These are phyloP conservation scores for Drosophila mulleri DNA, from an alignment of 2,888 invertebrate species.

Conservation along the genomic window DNA sequence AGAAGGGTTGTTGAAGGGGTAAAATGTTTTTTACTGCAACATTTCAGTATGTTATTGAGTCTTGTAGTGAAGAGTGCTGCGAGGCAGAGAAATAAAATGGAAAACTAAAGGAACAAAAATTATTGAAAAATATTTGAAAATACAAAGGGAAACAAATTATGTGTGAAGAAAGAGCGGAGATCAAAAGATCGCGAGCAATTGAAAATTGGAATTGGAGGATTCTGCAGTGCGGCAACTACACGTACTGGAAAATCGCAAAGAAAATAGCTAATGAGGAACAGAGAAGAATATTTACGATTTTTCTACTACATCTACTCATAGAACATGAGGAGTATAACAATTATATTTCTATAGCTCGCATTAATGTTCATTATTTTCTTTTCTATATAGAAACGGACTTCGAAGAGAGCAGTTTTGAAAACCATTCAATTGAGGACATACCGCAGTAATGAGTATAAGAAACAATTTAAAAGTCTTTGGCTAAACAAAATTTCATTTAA, in stretches of 20 bases:
- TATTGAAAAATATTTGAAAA: background rate
- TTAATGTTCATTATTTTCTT: background rate
- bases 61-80: conserved; percentile 7
- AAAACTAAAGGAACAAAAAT: background rate
- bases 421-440: too few relatives aligned
- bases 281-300: too few relatives aligned
- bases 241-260: too few relatives aligned
- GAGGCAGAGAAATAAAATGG: background rate
- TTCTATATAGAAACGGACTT: background rate
- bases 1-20: conserved; percentile 54
- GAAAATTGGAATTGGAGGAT: background rate
- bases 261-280: too few relatives aligned
- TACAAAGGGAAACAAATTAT: too few relatives aligned
- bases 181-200: background rate
- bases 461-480: too few relatives aligned
- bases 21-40: conserved; percentile 30
- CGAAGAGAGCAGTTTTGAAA: background rate
- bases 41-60: conserved; percentile 36
- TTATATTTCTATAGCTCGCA: background rate
- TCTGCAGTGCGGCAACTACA: too few relatives aligned
- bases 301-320: too few relatives aligned
- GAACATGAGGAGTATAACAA: background rate
- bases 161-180: too few relatives aligned
- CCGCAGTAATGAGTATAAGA: too few relatives aligned
- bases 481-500: background rate